Evolutionary conservation across 2,888 invertebrate genomes (phyloP), one percentile per base, ranked within the genome.

Genomic region (Bellardia bayeri): DNA sequence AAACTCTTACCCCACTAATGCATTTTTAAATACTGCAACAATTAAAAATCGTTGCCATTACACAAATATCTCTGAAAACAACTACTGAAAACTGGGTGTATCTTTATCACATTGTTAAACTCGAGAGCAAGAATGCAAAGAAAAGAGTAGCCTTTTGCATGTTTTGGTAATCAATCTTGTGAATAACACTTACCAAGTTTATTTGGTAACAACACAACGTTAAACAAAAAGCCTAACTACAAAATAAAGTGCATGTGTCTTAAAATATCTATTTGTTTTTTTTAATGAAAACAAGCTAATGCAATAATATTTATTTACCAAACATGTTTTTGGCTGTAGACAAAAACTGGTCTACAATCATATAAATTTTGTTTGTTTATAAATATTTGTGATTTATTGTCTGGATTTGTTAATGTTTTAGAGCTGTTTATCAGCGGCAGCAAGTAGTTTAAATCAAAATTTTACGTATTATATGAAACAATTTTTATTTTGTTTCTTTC

Each of bases 161-260:
- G 87, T 79, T 87, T 82, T 75, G 82, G 85, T 87, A 87, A 87
- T 87, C 87, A 87, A 87, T 87, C 87, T 87, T 85, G 37, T 63
- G 69, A 74, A 69, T 69, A 85, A 81, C 75, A 85, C 64, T 78
- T 71, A 78, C 54, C 83, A 78, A 63, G 5, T 63, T 64, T 51
- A 54, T 61, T 66, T 42, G 42, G 66, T 42, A 64, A 56, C n/a
- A 58, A 68, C 71, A 63, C 13, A 49, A 45, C 0, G 23, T 23
- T 23, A 23, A 49, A 37, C 9, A 63, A 69, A 64, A 64, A 45
- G 33, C 69, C 40, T 74, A 69, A 80, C 54, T 54, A 54, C 74
- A 80, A 69, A 75, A 79, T 71, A 79, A 81, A 81, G 69, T 71
- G 49, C 33, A 40, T 71, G 23, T 23, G 23, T 1, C 23, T 23